A percentile compares a stretch with the other conserved stretches of the same genome.
These are phyloP conservation scores for Bugulina stolonifera DNA, from an alignment of 2,888 invertebrate genomes.

Conservation along the genomic window DNA sequence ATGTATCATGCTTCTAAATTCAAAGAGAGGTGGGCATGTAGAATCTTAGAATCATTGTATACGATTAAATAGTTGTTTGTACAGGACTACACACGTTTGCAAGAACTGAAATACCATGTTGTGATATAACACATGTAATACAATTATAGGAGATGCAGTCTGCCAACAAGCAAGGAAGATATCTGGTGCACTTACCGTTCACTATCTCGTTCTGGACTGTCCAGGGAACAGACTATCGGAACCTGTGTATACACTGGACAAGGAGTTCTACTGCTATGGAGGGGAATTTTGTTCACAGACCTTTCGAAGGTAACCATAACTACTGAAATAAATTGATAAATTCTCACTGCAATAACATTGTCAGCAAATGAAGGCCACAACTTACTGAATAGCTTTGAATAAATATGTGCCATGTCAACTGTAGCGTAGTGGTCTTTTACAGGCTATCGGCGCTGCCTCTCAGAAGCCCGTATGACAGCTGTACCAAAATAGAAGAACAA, in stretches of 20 bases:
- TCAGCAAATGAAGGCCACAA: too few relatives aligned
- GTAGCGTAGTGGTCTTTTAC: too few relatives aligned
- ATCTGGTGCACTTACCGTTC: not conserved
- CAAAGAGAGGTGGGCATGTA: too few relatives aligned
- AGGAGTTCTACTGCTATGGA: not conserved
- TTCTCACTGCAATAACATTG: too few relatives aligned
- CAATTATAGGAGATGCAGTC: not conserved
- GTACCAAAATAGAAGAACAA: not conserved
- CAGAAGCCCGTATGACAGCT: not conserved
- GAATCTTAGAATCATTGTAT: too few relatives aligned
- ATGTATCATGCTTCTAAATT: too few relatives aligned
- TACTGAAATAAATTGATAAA: not conserved
- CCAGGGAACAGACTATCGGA: not conserved
- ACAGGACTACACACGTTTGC: too few relatives aligned
- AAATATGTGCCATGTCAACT: too few relatives aligned
- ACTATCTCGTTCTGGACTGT: not conserved
- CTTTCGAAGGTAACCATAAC: not conserved
- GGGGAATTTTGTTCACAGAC: constrained; percentile 1
- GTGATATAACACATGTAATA: too few relatives aligned
- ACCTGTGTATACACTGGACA: not conserved
- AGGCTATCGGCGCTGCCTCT: not conserved
- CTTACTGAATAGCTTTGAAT: too few relatives aligned
- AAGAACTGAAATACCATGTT: too few relatives aligned
- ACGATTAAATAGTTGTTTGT: too few relatives aligned
- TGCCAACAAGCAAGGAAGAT: not conserved